Evolutionary conservation across 2,888 invertebrate genomes (phyloP), one percentile per base, ranked within the genome.

Genomic region (Coelogynopora nodosa): DNA sequence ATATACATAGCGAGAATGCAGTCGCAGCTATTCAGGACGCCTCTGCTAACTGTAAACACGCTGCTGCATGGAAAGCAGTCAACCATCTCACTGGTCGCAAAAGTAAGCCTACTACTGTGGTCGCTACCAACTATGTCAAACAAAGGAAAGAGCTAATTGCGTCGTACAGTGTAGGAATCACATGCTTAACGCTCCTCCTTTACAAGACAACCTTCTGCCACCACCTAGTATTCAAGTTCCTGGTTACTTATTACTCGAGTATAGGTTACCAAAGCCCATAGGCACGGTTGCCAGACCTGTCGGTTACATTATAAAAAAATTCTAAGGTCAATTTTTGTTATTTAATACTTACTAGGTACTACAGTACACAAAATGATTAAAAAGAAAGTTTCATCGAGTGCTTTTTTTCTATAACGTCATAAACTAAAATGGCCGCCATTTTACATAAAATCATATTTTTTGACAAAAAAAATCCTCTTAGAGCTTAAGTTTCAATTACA

Each of bases 41-140:
- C 23, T 23, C 23, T 23, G 74, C 74, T 74, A 13, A 23, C 18
- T 74, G 74, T 74, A 74, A 74, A 13, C 74, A 74, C 5, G 27
- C 74, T 74, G 74, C 74, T 74, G 74, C 74, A 0, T 84, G 84
- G 84, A 31, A 31, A 30, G 84, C 84, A 30, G 31, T 84, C 31
- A 84, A 84, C 31, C 84, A 84, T 18, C 29, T 84, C 27, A 84
- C 31, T 0, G 84, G 84, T 2, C 49, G 31, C 10, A 84, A 10
- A 67, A 31, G 49, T 26, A 5, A 67, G 31, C 84, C 84, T n/a
- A 84, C n/a, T 23, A 74, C 74, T 13, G 74, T 74, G 18, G 74
- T 74, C 23, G 74, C 74, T 74, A 26, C 74, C 74, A 74, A 74
- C 27, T 74, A 10, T 13, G 23, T 74, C 74, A 23, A 74, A 74